Evolutionary conservation across 2,888 invertebrate genomes (phyloP), one percentile per base, ranked within the genome.

Genomic region (Lordiphosa andalusiaca): DNA sequence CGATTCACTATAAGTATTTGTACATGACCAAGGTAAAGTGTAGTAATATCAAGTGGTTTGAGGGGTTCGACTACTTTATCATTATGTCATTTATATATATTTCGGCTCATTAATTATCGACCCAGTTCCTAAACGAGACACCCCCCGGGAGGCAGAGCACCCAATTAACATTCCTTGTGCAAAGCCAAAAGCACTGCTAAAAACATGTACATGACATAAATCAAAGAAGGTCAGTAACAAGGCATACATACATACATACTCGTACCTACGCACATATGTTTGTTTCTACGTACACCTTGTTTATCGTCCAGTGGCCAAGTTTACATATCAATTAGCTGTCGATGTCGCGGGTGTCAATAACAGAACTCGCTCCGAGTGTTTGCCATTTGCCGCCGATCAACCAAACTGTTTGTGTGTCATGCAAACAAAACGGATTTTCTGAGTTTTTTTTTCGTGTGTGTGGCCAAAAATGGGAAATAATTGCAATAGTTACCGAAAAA

Each of bases 321-420:
- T 44, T 56, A 81, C 83, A 83, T 83, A 76, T 53, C 73, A 76
- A 80, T 83, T 76, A 80, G 76, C 44, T 16, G 25, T 63, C 41
- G 37, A 9, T 13, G 12, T 35, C n/a, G 10, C 42, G 9, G 30
- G 30, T 30, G 30, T 30, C 30, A 30, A 30, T 30, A 30, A 30
- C 30, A 30, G 30, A 30, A 30, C 9, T 30, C 3, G 30, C 10
- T 10, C 9, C 0, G 30, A 3, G 16, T 37, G 53, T 42, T 37
- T 41, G 23, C n/a, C 37, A 39, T 53, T 23, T 64, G 38, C 25
- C 52, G 44, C 16, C 1, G 25, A 33, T 38, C 61, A 52, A 41
- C n/a, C 12, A 23, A 23, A 12, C 5, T 30, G 9, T 30, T 30
- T 30, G 30, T 30, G 30, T 30, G 30, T 4, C 30, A 10, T 10